Conservation (phyloP, 2,888 invertebrate species). For the Gandaritis pyraliata region DNA sequence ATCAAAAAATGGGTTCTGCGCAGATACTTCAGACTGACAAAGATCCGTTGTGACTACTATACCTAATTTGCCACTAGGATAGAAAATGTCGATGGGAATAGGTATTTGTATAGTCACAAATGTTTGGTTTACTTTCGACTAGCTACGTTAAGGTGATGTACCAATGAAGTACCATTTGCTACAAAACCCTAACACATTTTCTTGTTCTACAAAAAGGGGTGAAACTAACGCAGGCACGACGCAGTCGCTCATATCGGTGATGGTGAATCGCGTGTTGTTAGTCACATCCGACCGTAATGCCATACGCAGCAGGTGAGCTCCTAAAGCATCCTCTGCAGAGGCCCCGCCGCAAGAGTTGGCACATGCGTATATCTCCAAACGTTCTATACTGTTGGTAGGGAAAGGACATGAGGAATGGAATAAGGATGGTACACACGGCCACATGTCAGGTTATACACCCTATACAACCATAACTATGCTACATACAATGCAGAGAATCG, state of each 20-base stretch:
- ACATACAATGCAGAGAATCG: no score
- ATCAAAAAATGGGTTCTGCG: no score
- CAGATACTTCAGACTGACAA: no score
- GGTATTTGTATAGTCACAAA: no score
- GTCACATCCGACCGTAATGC: slow-evolving; percentile 48
- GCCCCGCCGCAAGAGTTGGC: slow-evolving; percentile 40
- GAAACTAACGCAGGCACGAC: slow-evolving; percentile 55
- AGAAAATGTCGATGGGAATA: no score
- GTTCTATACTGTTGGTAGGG: slow-evolving; percentile 60
- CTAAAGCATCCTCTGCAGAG: slow-evolving; percentile 32
- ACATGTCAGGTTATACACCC: no score
- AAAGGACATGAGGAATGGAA: slow-evolving; percentile 11
- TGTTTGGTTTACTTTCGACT: no score
- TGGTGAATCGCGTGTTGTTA: slow-evolving; percentile 50
- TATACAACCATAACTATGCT: no score
- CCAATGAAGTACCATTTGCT: not conserved
- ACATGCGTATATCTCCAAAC: slow-evolving; percentile 69
- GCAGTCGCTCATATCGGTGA: slow-evolving; percentile 54
- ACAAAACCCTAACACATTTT: no score
- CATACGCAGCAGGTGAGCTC: slow-evolving; percentile 50
- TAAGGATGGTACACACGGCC: not conserved
- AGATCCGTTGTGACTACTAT: no score
- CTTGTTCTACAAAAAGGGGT: not conserved
- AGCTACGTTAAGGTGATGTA: no score
- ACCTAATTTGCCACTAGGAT: no score